phyloP scores from a whole-genome alignment of 2,888 invertebrate genomes.

The Aphidius colemani region DNA sequence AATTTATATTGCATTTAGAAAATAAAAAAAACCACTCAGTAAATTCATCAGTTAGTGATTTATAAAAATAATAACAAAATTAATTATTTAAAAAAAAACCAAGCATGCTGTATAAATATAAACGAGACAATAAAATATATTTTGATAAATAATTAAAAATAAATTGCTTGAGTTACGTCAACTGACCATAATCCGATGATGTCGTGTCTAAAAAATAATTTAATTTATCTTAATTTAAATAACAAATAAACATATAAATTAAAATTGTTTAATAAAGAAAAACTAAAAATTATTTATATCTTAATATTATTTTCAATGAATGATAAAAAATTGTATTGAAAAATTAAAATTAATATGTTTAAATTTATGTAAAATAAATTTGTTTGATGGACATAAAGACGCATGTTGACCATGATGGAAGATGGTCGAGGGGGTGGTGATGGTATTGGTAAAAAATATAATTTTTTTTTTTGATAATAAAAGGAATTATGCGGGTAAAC shows the following conservation, averaged over 20 bases:
- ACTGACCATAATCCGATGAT: conserved; percentile 55
- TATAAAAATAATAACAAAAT: conserved; percentile 10
- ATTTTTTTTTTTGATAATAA: conserved; percentile 6
- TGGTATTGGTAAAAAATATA: conserved; percentile 7
- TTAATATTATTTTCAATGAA: too few species aligned
- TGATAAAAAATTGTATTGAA: too few species aligned
- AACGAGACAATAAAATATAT: conserved; percentile 18
- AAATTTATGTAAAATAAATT: too few species aligned
- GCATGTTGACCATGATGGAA: neutral
- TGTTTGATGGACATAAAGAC: neutral
- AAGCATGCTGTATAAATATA: conserved; percentile 18
- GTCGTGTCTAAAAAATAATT: conserved; percentile 52
- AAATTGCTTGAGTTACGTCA: conserved; percentile 35
- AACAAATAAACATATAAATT: conserved; percentile 12
- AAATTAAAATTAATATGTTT: too few species aligned
- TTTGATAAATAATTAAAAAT: neutral
- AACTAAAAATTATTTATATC: too few species aligned
- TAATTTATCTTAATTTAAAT: conserved; percentile 40
- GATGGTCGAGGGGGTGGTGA: conserved; percentile 1
- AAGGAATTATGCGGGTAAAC: conserved; percentile 43
- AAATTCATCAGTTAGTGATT: neutral
- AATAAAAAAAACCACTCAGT: neutral
- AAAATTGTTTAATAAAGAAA: too few species aligned
- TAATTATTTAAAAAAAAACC: neutral
- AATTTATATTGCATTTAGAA: neutral